Base-by-base conservation (phyloP, 1,140 invertebrate genomes). In the Drosophila miranda region DNA sequence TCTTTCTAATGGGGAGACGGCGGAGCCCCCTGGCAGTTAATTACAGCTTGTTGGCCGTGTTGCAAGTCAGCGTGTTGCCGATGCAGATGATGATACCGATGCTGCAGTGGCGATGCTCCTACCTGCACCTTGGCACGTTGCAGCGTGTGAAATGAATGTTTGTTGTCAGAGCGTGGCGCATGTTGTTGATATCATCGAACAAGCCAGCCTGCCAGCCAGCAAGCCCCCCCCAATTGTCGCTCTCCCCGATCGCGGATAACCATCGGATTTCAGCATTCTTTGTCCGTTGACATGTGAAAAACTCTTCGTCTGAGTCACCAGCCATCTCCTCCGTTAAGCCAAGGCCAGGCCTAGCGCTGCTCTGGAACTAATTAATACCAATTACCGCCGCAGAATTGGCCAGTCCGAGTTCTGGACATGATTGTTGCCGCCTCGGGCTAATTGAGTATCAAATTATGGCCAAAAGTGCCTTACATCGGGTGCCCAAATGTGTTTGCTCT, bases 131-230 rank as follows among this genome's bases (percentile, higher is more conserved):
- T 48, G 70, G 69, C 70, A 64, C 58, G 69, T 63, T 73, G 75
- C 69, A 44, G 28, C 68, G 78, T 83, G 80, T 84, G 79, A 82
- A 82, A 82, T 72, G 75, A 84, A 83, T 83, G 77, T 79, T 69
- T 68, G 66, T 74, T 80, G 77, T 80, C 77, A 80, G 77, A 71
- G 69, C 50, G 41, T 78, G 74, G 61, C 75, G 78, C 78, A 82
- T 81, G 75, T 83, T 67, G 38, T 44, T 78, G 79, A 83, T 83
- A 83, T 79, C 80, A 84, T 84, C 79, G 79, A 84, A 83, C 79
- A 75, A 58, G 70, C 52, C 68, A 77, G 49, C 73, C 41, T 41
- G 62, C 38, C 55, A 30, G 60, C 55, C 62, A 54, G 53, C 30
- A 44, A 62, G 53, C 71, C 42, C 58, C 23, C 19, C 42, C 11